Base-by-base conservation (phyloP, 2,113 vertebrate species). In the Alaudala cheleensis region DNA sequence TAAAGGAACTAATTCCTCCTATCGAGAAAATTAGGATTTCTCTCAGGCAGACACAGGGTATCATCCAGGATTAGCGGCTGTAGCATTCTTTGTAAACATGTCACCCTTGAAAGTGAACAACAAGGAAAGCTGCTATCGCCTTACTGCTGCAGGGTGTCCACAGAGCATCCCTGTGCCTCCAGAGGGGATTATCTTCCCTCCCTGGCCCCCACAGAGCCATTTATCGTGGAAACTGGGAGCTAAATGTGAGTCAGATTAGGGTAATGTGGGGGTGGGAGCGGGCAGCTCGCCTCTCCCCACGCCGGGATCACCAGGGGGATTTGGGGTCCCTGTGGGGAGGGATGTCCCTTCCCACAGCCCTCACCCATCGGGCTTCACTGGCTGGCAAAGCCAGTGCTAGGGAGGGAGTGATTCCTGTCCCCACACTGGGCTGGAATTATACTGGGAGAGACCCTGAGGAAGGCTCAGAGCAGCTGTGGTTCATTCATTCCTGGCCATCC, bases 31-130 rank as follows among this genome's bases (percentile, higher is more conserved):
- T 90, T 44, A 91, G 89, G 93, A 91, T 95, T 96, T 95, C 91
- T 96, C 94, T 84, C 92, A 81, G 97, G 96, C 95, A 96, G 90
- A 88, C 95, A 86, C 62, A 10, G 91, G 71, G 90, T 96, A 96
- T 96, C 92, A 96, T 96, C 95, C 90, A 42, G 92, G 96, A 96
- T 97, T 97, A 97, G 91, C 0, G 5, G 94, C 90, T 93, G 93
- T 94, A 91, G 94, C 94, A 42, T 95, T 96, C 94, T 97, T 95
- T 97, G 95, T 96, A 95, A 97, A 96, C 92, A 95, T 81, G 93
- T 95, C 94, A 95, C 93, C 89, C 87, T 95, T 88, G 93, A 81
- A 97, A 97, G 95, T 86, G 88, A 95, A 89, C 89, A 94, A 77
- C 74, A 76, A 79, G 93, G 93, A 64, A 92, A 93, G 65, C 85